Base-by-base conservation (phyloP, 2,888 invertebrate species). In the Eueremaeus valkanovi region DNA sequence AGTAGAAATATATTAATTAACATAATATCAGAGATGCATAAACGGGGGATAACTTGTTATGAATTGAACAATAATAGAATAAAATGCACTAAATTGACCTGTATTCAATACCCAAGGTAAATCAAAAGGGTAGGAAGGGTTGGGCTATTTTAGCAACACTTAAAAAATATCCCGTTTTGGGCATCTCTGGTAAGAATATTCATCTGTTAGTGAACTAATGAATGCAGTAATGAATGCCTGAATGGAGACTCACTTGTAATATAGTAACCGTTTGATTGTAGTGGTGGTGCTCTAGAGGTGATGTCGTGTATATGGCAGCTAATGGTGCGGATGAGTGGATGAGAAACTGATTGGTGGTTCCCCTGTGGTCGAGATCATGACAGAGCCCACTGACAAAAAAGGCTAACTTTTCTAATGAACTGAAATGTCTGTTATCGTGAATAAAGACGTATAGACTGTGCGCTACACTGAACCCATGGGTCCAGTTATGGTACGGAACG, bases 401-500 rank as follows among this genome's bases (percentile, higher is more conserved):
- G 0, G 92, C 90, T 75, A 93, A 83, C 78, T 89, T 86, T 92
- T 90, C 90, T 75, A 87, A 85, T 11, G 86, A 85, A 55, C 85
- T 83, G 82, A 89, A 89, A 33, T 84, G 82, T 72, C 85, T 84
- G 24, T 5, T 24, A 73, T 86, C 85, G 83, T 90, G 90, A 73
- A 92, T 84, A 70, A 92, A 88, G 3, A 88, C 87, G 81, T 90
- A 92, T 88, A 92, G 91, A 24, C 90, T 88, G 81, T 93, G 91
- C 1, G 92, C 92, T 0, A 93, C 93, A 0, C 92, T 89, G 87
- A 92, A 93, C 0, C 91, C 93, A 81, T 93, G 93, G 31, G 90
- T 89, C 89, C 92, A 93, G 83, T 93, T 93, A 82, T 93, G 93
- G 82, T 93, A 93, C 0, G 92, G 91, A 0, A 92, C 92, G 36